These are phyloP conservation scores for Diplogasteroides magnus DNA, from an alignment of 1,140 invertebrate species.

Conservation along the genomic window DNA sequence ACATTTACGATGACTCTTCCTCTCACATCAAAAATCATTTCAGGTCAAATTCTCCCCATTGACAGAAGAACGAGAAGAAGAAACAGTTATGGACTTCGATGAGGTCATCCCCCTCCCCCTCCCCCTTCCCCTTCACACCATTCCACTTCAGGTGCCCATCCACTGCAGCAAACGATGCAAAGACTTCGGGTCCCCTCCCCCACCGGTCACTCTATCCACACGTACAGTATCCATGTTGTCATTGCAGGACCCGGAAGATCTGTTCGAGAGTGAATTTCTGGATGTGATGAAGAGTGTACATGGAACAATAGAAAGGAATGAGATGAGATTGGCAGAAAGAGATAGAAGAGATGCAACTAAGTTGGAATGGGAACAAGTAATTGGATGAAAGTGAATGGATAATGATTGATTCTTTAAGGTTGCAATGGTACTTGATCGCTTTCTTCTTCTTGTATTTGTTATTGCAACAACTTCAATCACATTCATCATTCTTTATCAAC, in stretches of 20 bases:
- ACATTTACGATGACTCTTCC: no score
- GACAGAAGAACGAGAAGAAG: no score
- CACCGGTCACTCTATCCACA: neutral
- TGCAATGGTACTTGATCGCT: constrained; percentile 67
- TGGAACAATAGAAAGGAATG: constrained; percentile 67
- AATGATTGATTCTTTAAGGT: constrained; percentile 53
- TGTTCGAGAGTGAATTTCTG: constrained; percentile 64
- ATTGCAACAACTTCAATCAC: constrained; percentile 66
- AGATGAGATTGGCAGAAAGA: constrained; percentile 66
- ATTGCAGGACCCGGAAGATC: constrained; percentile 8
- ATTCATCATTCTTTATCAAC: constrained; percentile 60
- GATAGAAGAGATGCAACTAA: constrained; percentile 66
- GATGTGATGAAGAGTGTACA: constrained; percentile 67
- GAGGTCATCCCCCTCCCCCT: no score
- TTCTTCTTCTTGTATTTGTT: constrained; percentile 68
- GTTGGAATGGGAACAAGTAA: constrained; percentile 72
- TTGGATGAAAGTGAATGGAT: no score
- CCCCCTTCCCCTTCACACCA: no score
- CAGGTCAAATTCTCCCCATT: no score
- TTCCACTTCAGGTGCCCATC: no score
- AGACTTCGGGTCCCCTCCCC: neutral
- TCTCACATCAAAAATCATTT: no score
- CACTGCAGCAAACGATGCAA: constrained; percentile 5
- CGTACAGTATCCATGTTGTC: no score
- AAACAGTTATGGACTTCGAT: no score